Evolutionary conservation across 2,113 vertebrate genomes (phyloP), one percentile per base, ranked within the genome.

Genomic region (Macrotis lagotis): DNA sequence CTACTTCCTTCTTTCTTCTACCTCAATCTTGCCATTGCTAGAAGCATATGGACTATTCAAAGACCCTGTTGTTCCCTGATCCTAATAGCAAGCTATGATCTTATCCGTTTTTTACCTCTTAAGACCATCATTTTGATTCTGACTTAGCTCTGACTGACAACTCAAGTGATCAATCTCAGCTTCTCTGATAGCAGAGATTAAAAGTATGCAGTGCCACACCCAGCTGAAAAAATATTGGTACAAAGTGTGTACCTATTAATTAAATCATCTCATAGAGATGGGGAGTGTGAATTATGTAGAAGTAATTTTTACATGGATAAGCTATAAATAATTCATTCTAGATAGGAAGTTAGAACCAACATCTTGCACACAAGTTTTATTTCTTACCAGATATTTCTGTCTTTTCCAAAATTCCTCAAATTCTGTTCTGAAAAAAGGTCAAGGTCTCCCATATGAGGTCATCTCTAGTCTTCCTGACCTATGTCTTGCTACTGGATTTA

Each of bases 201-300:
- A n/a, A 74, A 74, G 31, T 4, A n/a, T n/a, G 31, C 14, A n/a
- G 14, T 74, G 59, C 12, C 31, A n/a, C 4, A n/a, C 1, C 59
- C 19, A 1, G 37, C 59, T n/a, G 59, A 74, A 14, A 74, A 74
- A 74, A 74, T n/a, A 74, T 10, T 74, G 59, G 16, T 74, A 1
- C 96, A 92, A 92, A 94, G 94, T 96, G 94, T 91, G 89, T 89
- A 96, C 94, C 95, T 97, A 91, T 96, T 97, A 96, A 97, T 96
- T 97, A 96, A 97, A 97, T 97, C 96, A 97, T 25, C 93, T 92
- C 83, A 94, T 92, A 96, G 95, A 96, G 92, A 96, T 96, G 96
- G 96, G 90, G 92, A 97, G 88, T 51, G 50, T 90, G 26, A 59
- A 90, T 51, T 91, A 92, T 89, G 89, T 92, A 95, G 49, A 96